Conservation (phyloP, 1,140 invertebrate species). For the Drosophila repleta region DNA sequence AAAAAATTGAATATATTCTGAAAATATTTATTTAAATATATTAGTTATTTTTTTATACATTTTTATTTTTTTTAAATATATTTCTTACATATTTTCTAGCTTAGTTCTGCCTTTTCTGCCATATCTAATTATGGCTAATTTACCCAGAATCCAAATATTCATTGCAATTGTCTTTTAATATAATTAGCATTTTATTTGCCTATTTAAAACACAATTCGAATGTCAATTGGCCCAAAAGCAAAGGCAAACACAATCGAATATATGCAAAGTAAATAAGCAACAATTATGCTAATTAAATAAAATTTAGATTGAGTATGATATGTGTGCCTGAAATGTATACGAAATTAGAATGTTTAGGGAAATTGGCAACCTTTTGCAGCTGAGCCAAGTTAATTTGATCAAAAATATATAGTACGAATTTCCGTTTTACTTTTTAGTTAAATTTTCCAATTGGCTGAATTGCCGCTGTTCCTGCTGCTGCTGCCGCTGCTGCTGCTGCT, state of each 20-base stretch:
- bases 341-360: neutral
- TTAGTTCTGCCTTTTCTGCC: no score
- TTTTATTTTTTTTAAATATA: no score
- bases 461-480: conserved; percentile 1
- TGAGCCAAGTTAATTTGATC: neutral
- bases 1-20: neutral
- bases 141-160: neutral
- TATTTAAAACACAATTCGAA: neutral
- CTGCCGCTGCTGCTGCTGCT: conserved; percentile 10
- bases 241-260: neutral
- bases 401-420: conserved; percentile 20
- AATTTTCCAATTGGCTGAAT: conserved; percentile 29
- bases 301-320: neutral
- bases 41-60: no score
- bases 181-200: conserved; percentile 1
- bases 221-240: conserved; percentile 1
- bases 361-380: neutral
- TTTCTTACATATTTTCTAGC: no score
- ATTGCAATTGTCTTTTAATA: neutral
- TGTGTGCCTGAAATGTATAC: no score
- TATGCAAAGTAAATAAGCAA: conserved; percentile 8
- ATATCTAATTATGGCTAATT: neutral
- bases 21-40: neutral
- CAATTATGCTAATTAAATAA: neutral
- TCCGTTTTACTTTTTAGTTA: conserved; percentile 17